A percentile compares a stretch with the other conserved stretches of the same genome.
Conservation (phyloP, 2,113 vertebrate species). For the Psettodes erumei region DNA sequence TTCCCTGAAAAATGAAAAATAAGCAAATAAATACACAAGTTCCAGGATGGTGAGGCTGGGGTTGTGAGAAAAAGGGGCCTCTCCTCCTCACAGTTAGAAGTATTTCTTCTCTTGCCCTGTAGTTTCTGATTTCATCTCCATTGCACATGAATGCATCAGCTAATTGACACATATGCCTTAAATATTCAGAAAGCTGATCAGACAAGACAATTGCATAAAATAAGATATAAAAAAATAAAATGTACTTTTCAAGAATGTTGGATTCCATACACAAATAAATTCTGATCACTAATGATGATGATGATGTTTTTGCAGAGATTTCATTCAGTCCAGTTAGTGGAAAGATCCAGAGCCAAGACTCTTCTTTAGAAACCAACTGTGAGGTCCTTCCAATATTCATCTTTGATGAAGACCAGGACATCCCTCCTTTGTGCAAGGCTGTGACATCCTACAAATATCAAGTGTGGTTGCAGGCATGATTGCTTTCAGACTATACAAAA, state of each 20-base stretch:
- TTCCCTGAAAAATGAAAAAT: conserved; percentile 58
- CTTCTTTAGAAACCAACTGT: conserved; percentile 34
- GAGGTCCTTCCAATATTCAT: conserved; percentile 44
- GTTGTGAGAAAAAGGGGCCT: conserved; percentile 68
- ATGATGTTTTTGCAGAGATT: conserved; percentile 39
- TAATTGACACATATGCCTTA: conserved; percentile 2
- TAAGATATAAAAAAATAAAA: neutral
- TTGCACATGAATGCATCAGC: conserved; percentile 18
- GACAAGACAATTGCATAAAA: neutral
- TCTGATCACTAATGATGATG: conserved; percentile 12
- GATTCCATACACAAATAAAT: conserved; percentile 4
- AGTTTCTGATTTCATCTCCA: conserved; percentile 15
- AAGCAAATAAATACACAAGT: conserved; percentile 73
- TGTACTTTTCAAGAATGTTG: neutral
- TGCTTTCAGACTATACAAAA: conserved; percentile 34
- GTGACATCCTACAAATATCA: conserved; percentile 49
- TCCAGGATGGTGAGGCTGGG: conserved; percentile 59
- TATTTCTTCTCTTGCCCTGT: conserved; percentile 6
- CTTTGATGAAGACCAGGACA: conserved; percentile 53
- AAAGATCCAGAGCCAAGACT: conserved; percentile 34
- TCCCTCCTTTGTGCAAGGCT: conserved; percentile 48
- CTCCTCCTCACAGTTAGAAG: conserved; percentile 13
- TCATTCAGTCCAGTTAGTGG: conserved; percentile 24
- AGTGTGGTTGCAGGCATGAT: conserved; percentile 45
- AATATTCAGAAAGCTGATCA: conserved; percentile 8